Evolutionary conservation across 1,140 invertebrate genomes (phyloP).

Genomic region (Riptortus pedestris): DNA sequence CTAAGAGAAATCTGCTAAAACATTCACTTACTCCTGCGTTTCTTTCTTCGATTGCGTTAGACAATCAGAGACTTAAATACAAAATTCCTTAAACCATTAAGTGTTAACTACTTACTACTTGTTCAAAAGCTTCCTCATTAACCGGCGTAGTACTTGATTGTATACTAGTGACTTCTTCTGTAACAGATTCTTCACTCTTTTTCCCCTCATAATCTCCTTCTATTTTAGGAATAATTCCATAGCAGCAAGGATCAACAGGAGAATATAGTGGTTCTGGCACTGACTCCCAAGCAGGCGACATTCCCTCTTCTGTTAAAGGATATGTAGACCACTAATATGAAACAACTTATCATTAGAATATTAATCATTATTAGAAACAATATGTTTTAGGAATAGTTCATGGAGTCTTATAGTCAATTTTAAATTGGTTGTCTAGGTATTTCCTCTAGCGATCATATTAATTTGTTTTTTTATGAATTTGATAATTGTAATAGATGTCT

Average conservation of each 20-base stretch:
- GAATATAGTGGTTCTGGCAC: background rate
- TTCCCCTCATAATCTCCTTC: background rate
- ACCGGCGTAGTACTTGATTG: background rate
- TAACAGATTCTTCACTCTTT: background rate
- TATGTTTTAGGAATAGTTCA: background rate
- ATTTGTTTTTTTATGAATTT: no score
- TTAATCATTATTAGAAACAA: background rate
- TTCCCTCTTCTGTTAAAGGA: background rate
- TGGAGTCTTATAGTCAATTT: background rate
- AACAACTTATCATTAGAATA: background rate
- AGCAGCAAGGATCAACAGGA: background rate
- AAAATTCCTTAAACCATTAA: background rate
- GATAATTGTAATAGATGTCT: no score
- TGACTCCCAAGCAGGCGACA: background rate
- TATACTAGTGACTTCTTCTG: background rate
- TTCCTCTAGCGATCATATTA: no score
- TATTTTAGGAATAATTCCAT: background rate
- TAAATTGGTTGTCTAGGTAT: background rate
- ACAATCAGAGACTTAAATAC: background rate
- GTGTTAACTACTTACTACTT: background rate
- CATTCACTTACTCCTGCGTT: background rate
- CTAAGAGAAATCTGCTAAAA: no score
- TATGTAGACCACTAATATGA: background rate
- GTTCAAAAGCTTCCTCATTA: background rate
- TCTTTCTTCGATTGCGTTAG: background rate